Conservation (phyloP, 2,888 invertebrate genomes). For the Eustalomyia histrio region DNA sequence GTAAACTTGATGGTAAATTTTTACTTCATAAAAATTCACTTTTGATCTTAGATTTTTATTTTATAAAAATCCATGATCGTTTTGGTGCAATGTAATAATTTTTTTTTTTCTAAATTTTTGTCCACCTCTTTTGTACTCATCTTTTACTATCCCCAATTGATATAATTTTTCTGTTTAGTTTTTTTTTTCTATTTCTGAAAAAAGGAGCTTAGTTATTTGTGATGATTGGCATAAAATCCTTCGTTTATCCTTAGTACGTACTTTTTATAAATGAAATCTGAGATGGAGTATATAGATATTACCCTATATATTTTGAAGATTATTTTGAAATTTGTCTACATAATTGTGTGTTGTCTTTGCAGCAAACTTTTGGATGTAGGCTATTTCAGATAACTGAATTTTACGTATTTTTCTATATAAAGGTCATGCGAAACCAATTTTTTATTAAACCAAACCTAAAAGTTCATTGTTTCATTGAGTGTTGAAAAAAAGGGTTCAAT, state of each 20-base stretch:
- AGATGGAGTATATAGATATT: slow-evolving; percentile 23
- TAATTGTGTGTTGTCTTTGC: background rate
- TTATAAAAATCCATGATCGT: too few species aligned
- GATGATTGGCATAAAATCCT: slow-evolving; percentile 59
- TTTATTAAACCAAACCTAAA: background rate
- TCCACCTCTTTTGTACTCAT: background rate
- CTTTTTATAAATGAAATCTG: slow-evolving; percentile 20
- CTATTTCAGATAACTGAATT: background rate
- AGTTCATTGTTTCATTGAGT: slow-evolving; percentile 36
- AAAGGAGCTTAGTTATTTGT: slow-evolving; percentile 48
- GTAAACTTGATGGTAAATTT: too few species aligned
- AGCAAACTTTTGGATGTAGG: background rate
- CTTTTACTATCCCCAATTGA: slow-evolving; percentile 22
- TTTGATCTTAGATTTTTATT: too few species aligned
- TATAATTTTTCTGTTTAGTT: background rate
- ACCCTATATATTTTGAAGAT: slow-evolving; percentile 51
- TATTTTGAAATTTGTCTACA: slow-evolving; percentile 45
- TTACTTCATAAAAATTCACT: too few species aligned
- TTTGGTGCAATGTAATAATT: background rate
- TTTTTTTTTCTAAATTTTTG: background rate
- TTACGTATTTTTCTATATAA: background rate
- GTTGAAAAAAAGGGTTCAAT: slow-evolving; percentile 11
- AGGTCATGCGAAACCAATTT: slow-evolving; percentile 1
- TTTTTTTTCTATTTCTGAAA: slow-evolving; percentile 10
- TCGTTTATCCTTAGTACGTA: slow-evolving; percentile 39